A percentile compares a stretch with the other conserved stretches of the same genome.
phyloP scores from a whole-genome alignment of 1,140 invertebrate species.

The Melanaphis sacchari region DNA sequence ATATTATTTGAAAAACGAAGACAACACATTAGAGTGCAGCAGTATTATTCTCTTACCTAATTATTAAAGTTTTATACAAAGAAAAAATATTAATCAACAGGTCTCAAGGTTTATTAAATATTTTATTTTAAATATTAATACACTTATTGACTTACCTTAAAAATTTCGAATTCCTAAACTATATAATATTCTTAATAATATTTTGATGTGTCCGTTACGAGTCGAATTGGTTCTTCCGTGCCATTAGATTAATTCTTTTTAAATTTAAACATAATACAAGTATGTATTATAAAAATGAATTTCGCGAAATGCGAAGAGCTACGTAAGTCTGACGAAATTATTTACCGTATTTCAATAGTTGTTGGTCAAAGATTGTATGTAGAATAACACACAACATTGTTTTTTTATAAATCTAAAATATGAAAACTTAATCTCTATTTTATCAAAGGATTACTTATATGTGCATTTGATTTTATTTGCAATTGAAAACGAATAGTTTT shows the following conservation, averaged over 20 bases:
- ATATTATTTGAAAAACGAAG: not conserved
- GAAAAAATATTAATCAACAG: not conserved
- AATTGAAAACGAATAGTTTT: not conserved
- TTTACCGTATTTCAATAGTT: not conserved
- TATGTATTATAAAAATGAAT: not conserved
- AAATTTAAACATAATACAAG: not conserved
- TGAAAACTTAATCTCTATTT: not conserved
- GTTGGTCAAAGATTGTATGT: not conserved
- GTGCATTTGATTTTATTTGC: not conserved
- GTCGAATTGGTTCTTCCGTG: not conserved
- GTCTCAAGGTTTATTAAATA: too few species aligned
- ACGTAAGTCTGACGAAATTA: not conserved
- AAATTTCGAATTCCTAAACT: not conserved
- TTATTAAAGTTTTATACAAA: not conserved
- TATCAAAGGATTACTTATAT: not conserved
- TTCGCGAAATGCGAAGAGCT: not conserved
- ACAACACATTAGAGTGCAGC: not conserved
- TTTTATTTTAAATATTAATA: not conserved
- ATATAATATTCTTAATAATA: not conserved
- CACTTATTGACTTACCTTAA: not conserved
- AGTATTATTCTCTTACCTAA: not conserved
- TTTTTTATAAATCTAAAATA: not conserved
- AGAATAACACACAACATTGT: not conserved
- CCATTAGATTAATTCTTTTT: not conserved
- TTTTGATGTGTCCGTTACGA: not conserved